Conservation (phyloP, 2,797 vertebrate species). For the Gephyroberyx darwinii region DNA sequence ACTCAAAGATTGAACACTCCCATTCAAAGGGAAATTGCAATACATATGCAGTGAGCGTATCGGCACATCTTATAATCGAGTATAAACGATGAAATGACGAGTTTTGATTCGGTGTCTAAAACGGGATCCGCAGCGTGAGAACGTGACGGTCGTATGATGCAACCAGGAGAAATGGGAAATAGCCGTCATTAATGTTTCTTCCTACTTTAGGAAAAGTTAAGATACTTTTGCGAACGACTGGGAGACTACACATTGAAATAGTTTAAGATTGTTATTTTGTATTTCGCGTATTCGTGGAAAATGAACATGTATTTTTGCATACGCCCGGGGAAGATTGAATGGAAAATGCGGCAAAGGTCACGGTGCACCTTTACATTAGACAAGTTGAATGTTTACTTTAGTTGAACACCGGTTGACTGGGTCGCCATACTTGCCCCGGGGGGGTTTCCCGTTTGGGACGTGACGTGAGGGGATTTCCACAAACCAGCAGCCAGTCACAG, state of each 20-base stretch:
- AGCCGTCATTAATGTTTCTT: background rate
- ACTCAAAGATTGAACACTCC: accelerated
- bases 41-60: background rate
- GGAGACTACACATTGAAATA: background rate
- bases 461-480: slow-evolving; percentile 78
- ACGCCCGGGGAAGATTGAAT: background rate
- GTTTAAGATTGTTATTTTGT: background rate
- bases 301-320: too few species aligned
- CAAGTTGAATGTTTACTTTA: too few species aligned
- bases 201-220: background rate
- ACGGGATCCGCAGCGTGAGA: background rate
- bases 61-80: background rate
- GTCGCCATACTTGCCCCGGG: slow-evolving; percentile 3
- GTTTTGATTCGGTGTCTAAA: background rate
- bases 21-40: background rate
- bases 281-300: too few species aligned
- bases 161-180: slow-evolving; percentile 15
- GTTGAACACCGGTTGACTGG: too few species aligned
- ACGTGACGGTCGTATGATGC: slow-evolving; percentile 21
- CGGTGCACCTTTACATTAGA: too few species aligned
- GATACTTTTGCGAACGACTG: too few species aligned
- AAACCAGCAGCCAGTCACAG: slow-evolving; percentile 34
- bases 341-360: background rate
- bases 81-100: background rate
- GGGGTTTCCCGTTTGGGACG: slow-evolving; percentile 60